Conservation (phyloP, 2,888 invertebrate species). For the Orthosia cruda region DNA sequence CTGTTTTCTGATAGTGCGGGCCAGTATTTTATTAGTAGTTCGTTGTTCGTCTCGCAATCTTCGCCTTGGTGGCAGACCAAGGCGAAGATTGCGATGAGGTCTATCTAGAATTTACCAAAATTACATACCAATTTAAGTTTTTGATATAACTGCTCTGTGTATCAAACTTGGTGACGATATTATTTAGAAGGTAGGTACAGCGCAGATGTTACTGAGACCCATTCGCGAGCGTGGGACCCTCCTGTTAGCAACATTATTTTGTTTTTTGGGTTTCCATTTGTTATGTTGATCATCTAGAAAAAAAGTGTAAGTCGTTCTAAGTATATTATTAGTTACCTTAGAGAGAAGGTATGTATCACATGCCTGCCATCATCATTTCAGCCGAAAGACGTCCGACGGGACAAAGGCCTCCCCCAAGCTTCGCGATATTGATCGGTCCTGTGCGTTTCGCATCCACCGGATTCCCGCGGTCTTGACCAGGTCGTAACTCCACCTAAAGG, state of each 20-base stretch:
- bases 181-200: slow-evolving; percentile 94
- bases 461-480: too few species aligned
- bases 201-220: slow-evolving; percentile 94
- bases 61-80: too few species aligned
- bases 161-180: slow-evolving; percentile 93
- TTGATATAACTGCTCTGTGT: slow-evolving; percentile 92
- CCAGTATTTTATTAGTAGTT: neutral
- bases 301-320: neutral
- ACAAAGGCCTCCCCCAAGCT: too few species aligned
- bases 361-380: too few species aligned
- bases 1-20: neutral
- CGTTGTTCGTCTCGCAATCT: neutral
- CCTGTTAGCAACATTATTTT: slow-evolving; percentile 93
- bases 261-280: slow-evolving; percentile 92
- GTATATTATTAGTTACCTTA: neutral
- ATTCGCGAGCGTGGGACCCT: slow-evolving; percentile 97
- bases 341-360: neutral
- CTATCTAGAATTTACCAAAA: neutral
- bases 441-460: too few species aligned
- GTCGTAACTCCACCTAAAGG: too few species aligned
- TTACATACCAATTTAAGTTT: slow-evolving; percentile 94
- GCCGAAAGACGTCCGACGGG: too few species aligned
- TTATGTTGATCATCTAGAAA: slow-evolving; percentile 89
- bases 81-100: neutral
- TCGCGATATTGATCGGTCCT: too few species aligned